These are phyloP conservation scores for Tetranychus piercei DNA, from an alignment of 2,888 invertebrate genomes.

Conservation along the genomic window DNA sequence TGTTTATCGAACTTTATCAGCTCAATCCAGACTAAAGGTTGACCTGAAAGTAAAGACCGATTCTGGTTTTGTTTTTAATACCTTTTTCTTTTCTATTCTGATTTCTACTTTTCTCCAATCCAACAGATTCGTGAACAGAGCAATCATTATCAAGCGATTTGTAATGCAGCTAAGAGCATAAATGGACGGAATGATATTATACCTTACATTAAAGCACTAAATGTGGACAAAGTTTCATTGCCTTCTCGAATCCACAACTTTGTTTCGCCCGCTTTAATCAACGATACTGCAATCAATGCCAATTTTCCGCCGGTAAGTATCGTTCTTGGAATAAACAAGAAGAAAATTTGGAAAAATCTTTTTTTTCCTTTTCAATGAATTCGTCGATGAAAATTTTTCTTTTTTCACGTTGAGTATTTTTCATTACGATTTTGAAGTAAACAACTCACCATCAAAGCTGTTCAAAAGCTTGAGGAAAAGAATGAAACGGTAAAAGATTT, in stretches of 20 bases:
- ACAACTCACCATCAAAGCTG: too few species aligned
- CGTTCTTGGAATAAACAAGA: neutral
- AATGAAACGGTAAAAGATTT: too few species aligned
- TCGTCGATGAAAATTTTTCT: too few species aligned
- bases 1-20: too few species aligned
- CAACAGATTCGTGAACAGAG: conserved; percentile 57
- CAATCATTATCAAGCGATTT: conserved; percentile 59
- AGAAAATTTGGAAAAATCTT: neutral
- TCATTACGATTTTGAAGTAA: too few species aligned
- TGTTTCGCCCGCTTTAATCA: conserved; percentile 24
- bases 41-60: too few species aligned
- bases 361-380: too few species aligned
- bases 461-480: too few species aligned
- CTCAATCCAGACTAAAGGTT: too few species aligned
- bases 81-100: too few species aligned
- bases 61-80: too few species aligned
- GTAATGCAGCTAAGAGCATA: conserved; percentile 51
- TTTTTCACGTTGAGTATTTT: too few species aligned
- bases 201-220: conserved; percentile 52
- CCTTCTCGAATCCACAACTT: conserved; percentile 24
- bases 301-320: conserved; percentile 2
- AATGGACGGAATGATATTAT: conserved; percentile 51
- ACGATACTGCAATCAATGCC: conserved; percentile 17
- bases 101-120: neutral
- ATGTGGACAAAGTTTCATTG: conserved; percentile 33